Percentiles rank a stretch among this genome's conserved stretches.
Conservation (phyloP, 2,797 vertebrate species). For the Todus mexicanus region DNA sequence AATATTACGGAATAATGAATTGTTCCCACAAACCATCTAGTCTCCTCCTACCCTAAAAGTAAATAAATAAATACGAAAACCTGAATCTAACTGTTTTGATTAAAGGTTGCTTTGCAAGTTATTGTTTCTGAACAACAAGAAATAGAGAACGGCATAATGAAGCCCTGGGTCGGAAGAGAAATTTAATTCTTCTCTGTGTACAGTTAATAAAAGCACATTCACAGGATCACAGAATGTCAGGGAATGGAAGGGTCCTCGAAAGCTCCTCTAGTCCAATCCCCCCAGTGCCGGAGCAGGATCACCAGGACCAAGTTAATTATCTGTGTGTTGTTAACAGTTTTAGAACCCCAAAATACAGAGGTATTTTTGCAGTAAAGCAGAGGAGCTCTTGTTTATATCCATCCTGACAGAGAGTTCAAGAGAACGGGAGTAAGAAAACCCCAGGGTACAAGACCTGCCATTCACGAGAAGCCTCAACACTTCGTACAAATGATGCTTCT, state of each 20-base stretch:
- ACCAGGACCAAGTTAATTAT: too few relatives aligned
- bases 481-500: not conserved
- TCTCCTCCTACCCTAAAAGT: not conserved
- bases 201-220: not conserved
- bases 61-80: not conserved
- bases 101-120: conserved; percentile 35
- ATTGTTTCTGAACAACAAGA: conserved; percentile 34
- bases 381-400: not conserved
- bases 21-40: conserved; percentile 52
- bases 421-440: not conserved
- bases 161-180: not conserved
- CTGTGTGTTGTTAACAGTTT: not conserved
- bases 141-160: not conserved
- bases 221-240: too few relatives aligned
- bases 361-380: conserved; percentile 1
- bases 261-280: too few relatives aligned
- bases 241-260: too few relatives aligned
- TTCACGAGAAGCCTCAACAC: not conserved
- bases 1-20: conserved; percentile 2
- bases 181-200: not conserved
- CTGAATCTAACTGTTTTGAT: conserved; percentile 30
- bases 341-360: too few relatives aligned
- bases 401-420: not conserved
- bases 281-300: too few relatives aligned
- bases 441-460: not conserved